These are phyloP conservation scores for Philhelius pedissequus DNA, from an alignment of 2,888 invertebrate genomes.

Conservation along the genomic window DNA sequence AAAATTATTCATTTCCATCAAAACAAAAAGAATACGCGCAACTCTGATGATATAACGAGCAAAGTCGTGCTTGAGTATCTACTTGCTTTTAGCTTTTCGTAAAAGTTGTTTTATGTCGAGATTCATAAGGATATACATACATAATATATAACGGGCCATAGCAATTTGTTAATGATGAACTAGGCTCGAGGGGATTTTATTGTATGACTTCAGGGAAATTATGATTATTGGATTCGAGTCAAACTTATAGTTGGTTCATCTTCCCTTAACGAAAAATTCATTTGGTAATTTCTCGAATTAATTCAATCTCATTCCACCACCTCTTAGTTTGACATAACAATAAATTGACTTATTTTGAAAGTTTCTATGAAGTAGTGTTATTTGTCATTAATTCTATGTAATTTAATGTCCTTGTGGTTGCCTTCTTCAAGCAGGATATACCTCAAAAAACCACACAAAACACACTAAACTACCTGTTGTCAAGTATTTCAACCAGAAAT, in stretches of 20 bases:
- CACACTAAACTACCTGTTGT: neutral
- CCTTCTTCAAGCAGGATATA: too few species aligned
- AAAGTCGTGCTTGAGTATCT: too few species aligned
- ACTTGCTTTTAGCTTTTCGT: neutral
- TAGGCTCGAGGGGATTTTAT: neutral
- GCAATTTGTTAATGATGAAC: neutral
- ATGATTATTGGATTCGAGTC: neutral
- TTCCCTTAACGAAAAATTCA: too few species aligned
- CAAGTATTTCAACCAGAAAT: neutral
- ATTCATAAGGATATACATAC: neutral
- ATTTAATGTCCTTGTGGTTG: too few species aligned
- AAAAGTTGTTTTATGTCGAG: neutral
- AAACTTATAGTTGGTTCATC: neutral
- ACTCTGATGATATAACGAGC: too few species aligned
- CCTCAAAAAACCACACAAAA: neutral
- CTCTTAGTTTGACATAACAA: too few species aligned
- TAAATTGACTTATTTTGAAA: too few species aligned
- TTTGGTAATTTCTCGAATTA: too few species aligned
- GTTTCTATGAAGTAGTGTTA: too few species aligned
- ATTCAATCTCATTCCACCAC: too few species aligned
- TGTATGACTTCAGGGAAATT: neutral
- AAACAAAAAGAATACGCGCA: too few species aligned
- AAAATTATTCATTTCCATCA: constrained; percentile 38
- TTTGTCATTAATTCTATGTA: too few species aligned
- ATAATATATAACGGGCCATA: neutral